These are phyloP conservation scores for Rousettus madagascariensis DNA, from an alignment of 2,797 vertebrate species.

Conservation along the genomic window DNA sequence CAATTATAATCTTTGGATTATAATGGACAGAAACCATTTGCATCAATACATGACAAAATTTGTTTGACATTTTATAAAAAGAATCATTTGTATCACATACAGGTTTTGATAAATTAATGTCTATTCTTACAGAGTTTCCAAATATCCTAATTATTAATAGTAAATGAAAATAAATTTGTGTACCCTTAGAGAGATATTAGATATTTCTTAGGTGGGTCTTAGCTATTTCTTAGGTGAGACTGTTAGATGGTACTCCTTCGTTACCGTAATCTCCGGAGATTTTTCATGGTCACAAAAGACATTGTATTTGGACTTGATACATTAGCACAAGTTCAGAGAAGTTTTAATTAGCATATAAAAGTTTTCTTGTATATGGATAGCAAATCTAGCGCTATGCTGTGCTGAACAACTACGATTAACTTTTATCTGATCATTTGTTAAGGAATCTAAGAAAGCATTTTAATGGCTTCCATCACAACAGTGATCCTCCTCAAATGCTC, in stretches of 20 bases:
- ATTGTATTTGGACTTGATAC: background rate
- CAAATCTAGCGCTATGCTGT: background rate
- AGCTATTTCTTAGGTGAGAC: background rate
- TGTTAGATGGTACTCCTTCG: background rate
- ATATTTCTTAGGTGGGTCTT: background rate
- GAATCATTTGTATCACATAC: background rate
- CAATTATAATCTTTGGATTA: background rate
- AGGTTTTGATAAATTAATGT: background rate
- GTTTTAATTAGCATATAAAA: constrained; percentile 31
- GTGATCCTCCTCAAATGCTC: background rate
- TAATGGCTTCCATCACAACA: background rate
- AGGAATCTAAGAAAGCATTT: background rate
- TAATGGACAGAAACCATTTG: background rate
- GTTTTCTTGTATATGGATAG: background rate
- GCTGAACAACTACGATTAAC: background rate
- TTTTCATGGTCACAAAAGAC: background rate
- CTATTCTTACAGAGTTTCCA: background rate
- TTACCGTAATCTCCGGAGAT: background rate
- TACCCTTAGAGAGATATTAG: background rate
- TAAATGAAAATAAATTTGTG: background rate
- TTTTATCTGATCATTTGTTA: background rate
- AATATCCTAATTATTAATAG: background rate
- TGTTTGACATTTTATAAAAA: constrained; percentile 26
- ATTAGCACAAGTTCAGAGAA: background rate
- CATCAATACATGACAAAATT: background rate